Conservation (phyloP, 1,140 invertebrate genomes). For the Pogonognathellus flavescens region DNA sequence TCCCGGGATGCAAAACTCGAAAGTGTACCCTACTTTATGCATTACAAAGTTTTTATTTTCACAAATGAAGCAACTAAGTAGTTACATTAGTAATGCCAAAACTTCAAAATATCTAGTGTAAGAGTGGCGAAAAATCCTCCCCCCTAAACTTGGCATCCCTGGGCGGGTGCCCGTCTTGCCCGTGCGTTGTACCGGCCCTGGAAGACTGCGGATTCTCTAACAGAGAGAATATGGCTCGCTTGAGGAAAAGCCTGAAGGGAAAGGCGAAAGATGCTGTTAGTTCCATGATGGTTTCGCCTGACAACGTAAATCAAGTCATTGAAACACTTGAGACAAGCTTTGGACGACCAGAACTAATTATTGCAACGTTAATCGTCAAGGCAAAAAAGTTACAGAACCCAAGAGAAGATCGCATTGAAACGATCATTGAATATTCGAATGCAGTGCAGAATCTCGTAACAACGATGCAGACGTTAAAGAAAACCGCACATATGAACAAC, state of each 20-base stretch:
- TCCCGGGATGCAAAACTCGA: too few relatives aligned
- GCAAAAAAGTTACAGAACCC: background rate
- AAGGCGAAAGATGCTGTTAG: background rate
- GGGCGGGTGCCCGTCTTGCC: too few relatives aligned
- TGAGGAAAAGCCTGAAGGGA: background rate
- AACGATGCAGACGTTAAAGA: background rate
- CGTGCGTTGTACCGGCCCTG: too few relatives aligned
- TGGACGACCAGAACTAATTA: background rate
- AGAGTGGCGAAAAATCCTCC: too few relatives aligned
- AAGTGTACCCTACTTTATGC: too few relatives aligned
- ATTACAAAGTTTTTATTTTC: too few relatives aligned
- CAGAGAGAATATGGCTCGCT: background rate
- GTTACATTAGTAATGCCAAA: too few relatives aligned
- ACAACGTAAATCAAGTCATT: background rate
- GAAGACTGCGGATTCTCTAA: background rate
- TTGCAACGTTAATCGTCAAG: background rate
- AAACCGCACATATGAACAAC: background rate
- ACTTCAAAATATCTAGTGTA: too few relatives aligned
- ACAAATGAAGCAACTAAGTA: too few relatives aligned
- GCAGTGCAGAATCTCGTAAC: background rate
- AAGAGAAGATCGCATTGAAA: background rate
- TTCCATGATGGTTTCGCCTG: background rate
- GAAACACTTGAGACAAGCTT: background rate
- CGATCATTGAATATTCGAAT: background rate
- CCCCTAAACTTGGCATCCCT: too few relatives aligned